Evolutionary conservation across 2,888 invertebrate genomes (phyloP).

Genomic region (Lasioglossum leucozonium): DNA sequence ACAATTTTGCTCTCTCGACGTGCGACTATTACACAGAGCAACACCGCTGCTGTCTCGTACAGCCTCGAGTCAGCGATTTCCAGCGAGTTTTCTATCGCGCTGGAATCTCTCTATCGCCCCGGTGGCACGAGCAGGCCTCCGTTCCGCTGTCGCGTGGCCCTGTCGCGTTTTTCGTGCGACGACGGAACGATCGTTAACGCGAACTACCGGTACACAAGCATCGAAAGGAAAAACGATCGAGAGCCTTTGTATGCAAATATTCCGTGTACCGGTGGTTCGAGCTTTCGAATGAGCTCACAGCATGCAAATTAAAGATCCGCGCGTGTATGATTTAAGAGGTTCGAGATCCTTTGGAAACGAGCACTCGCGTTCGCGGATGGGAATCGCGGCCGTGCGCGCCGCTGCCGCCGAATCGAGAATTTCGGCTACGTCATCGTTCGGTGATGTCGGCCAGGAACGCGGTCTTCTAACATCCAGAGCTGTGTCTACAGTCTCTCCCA

Average conservation of each 20-base stretch:
- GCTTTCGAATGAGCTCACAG: not conserved
- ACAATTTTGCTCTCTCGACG: too few species aligned
- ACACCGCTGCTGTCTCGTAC: too few species aligned
- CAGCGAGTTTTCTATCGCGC: not conserved
- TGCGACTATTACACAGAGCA: too few species aligned
- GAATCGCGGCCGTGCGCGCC: not conserved
- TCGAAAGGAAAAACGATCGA: constrained; percentile 6
- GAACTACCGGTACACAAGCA: not conserved
- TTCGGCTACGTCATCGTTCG: not conserved
- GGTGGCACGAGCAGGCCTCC: too few species aligned
- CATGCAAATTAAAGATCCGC: not conserved
- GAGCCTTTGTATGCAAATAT: not conserved
- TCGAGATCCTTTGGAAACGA: not conserved
- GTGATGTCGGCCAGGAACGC: not conserved
- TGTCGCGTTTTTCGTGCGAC: not conserved
- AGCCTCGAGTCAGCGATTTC: not conserved
- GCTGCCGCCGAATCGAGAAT: not conserved
- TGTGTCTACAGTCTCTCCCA: not conserved
- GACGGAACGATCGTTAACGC: not conserved
- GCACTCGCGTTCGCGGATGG: not conserved
- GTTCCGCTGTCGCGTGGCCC: not conserved
- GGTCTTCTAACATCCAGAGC: not conserved
- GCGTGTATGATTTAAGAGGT: not conserved
- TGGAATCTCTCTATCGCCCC: not conserved
- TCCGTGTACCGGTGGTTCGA: not conserved